Evolutionary conservation across 2,113 vertebrate genomes (phyloP).

Genomic region (Pollachius pollachius): DNA sequence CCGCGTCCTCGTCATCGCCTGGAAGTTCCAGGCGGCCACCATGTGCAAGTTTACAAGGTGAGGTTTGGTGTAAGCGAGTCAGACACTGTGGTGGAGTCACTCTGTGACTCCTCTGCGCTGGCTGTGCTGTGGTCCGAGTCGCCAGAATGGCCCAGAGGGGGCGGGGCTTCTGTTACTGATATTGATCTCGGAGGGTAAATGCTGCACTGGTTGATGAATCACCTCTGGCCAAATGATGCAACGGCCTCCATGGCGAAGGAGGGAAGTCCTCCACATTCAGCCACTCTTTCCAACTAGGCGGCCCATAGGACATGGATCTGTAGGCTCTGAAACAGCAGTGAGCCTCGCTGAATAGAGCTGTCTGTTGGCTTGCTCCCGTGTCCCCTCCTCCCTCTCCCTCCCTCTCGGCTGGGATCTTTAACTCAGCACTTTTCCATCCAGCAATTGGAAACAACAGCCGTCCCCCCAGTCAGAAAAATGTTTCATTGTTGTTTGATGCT

Average conservation of each 20-base stretch:
- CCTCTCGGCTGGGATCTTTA: conserved; percentile 26
- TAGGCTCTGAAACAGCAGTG: conserved; percentile 13
- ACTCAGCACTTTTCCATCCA: conserved; percentile 57
- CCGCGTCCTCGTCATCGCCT: conserved; percentile 94
- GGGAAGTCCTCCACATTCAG: not conserved
- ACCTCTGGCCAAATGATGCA: not conserved
- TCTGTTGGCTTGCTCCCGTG: not conserved
- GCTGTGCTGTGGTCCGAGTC: too few relatives aligned
- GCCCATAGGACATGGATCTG: conserved; percentile 34
- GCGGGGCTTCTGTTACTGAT: too few relatives aligned
- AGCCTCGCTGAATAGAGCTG: conserved; percentile 37
- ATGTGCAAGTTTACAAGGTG: conserved; percentile 99
- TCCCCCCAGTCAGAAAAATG: conserved; percentile 35
- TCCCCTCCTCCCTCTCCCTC: not conserved
- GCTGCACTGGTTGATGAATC: not conserved
- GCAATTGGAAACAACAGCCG: conserved; percentile 37
- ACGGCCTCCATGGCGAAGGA: not conserved
- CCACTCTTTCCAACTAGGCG: conserved; percentile 1
- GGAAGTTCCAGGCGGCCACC: conserved; percentile 99
- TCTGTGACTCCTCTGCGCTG: too few relatives aligned
- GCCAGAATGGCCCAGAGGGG: too few relatives aligned
- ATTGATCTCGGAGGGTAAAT: conserved; percentile 3
- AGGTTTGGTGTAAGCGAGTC: conserved; percentile 28
- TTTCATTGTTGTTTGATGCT: conserved; percentile 46
- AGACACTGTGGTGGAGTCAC: not conserved